These are phyloP conservation scores for Geococcyx californianus DNA, from an alignment of 2,113 vertebrate species.

Conservation along the genomic window DNA sequence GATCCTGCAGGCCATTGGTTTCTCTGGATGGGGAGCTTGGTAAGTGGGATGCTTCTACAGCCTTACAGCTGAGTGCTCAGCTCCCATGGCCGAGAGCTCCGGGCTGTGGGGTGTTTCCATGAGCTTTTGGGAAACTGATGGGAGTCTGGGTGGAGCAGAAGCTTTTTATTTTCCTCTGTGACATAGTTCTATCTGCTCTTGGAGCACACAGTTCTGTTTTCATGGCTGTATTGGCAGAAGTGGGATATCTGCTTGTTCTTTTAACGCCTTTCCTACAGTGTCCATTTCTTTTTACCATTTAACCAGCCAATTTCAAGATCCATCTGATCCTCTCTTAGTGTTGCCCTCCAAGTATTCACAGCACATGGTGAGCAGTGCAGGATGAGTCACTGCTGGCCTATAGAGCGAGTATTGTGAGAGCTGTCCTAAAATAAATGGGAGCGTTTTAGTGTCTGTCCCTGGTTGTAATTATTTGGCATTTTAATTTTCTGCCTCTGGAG, in stretches of 20 bases:
- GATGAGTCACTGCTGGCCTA: neutral
- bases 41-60: conserved; percentile 69
- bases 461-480: conserved; percentile 11
- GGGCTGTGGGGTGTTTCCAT: neutral
- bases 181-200: neutral
- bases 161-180: neutral
- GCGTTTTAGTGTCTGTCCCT: neutral
- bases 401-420: neutral
- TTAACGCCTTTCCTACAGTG: neutral
- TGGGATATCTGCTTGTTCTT: neutral
- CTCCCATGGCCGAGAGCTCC: neutral
- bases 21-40: conserved; percentile 90
- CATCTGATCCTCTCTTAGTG: neutral
- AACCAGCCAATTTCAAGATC: neutral
- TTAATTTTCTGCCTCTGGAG: neutral
- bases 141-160: neutral
- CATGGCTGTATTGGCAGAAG: neutral
- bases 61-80: neutral
- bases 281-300: neutral
- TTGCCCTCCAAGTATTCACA: neutral
- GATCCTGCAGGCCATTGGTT: conserved; percentile 84
- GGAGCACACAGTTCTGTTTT: neutral
- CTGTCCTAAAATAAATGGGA: conserved; percentile 24
- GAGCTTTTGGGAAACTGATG: neutral
- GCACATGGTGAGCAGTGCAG: neutral